Evolutionary conservation across 2,797 vertebrate genomes (phyloP).

Genomic region (Lagodon rhomboides): DNA sequence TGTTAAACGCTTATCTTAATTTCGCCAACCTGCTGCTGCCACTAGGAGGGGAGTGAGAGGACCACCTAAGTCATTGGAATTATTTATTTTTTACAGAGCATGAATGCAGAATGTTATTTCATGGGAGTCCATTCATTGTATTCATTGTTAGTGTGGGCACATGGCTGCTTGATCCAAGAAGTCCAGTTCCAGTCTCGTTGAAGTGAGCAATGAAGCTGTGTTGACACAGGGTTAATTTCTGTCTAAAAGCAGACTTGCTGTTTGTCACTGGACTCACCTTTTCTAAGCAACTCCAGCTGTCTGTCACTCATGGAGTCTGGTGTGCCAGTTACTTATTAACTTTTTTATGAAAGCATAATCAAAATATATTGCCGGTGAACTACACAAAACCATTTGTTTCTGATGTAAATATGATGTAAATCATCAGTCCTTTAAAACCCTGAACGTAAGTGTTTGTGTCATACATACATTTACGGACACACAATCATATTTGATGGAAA

Average conservation of each 20-base stretch:
- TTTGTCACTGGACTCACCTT: not conserved
- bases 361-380: not conserved
- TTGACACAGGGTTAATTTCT: not conserved
- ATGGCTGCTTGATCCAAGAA: too few relatives aligned
- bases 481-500: not conserved
- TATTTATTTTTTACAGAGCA: too few relatives aligned
- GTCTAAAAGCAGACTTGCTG: not conserved
- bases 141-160: too few relatives aligned
- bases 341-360: not conserved
- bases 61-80: too few relatives aligned
- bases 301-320: not conserved
- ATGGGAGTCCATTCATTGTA: too few relatives aligned
- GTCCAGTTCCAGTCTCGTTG: not conserved
- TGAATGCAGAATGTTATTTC: too few relatives aligned
- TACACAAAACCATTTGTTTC: not conserved
- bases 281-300: not conserved
- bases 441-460: not conserved
- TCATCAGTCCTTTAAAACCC: not conserved
- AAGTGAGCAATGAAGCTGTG: not conserved
- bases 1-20: too few relatives aligned
- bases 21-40: too few relatives aligned
- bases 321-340: constrained; percentile 3
- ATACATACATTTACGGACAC: not conserved
- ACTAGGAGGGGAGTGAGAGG: too few relatives aligned
- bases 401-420: not conserved